These are phyloP conservation scores for Melanerpes aurifrons DNA, from an alignment of 2,113 vertebrate genomes.

Conservation along the genomic window DNA sequence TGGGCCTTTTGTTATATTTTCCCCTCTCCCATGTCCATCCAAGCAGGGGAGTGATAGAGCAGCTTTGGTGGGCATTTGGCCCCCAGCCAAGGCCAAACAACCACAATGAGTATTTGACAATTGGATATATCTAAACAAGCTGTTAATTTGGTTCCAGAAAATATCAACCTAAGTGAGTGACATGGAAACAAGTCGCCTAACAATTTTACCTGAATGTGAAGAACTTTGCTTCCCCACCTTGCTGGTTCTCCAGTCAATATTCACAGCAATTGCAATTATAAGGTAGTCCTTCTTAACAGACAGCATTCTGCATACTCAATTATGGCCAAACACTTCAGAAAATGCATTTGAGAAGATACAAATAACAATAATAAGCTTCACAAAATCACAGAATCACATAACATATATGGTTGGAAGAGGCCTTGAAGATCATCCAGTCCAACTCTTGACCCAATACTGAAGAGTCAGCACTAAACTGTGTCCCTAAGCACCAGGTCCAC, in stretches of 20 bases:
- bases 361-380: not conserved
- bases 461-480: too few species aligned
- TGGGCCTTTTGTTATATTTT: too few species aligned
- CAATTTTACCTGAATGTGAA: not conserved
- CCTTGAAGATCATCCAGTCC: too few species aligned
- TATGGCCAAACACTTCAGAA: not conserved
- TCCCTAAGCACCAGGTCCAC: too few species aligned
- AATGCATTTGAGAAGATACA: not conserved
- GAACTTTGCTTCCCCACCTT: not conserved
- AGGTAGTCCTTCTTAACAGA: not conserved
- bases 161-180: not conserved
- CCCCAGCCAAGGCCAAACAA: too few species aligned
- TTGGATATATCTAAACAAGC: not conserved
- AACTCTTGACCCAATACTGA: too few species aligned
- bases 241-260: not conserved
- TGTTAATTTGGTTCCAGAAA: not conserved
- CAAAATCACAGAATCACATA: too few species aligned
- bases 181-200: not conserved
- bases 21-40: too few species aligned
- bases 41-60: too few species aligned
- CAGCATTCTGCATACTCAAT: not conserved
- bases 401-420: too few species aligned
- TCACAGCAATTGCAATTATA: not conserved
- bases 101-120: not conserved
- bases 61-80: too few species aligned